These are phyloP conservation scores for Apostichopus californicus DNA, from an alignment of 35 echinoderm and acorn worm species.

Conservation along the genomic window DNA sequence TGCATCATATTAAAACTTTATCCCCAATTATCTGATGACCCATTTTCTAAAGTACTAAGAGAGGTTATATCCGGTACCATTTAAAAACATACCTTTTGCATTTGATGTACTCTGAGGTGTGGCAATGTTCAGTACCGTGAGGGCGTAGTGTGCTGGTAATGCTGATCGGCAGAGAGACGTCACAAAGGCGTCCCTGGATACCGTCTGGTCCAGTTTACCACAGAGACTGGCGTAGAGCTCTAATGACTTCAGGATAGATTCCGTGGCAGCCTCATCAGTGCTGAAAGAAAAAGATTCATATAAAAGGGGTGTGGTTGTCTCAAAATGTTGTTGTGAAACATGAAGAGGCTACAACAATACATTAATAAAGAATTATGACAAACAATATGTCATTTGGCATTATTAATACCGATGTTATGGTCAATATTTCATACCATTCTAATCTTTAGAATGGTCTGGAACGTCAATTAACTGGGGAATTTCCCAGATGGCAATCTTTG, in stretches of 20 bases:
- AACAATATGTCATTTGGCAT: no score
- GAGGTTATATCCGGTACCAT: no score
- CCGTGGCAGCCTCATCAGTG: constrained; percentile 89
- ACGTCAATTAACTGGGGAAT: no score
- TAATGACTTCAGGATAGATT: constrained; percentile 92
- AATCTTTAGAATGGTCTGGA: no score
- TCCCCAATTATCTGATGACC: no score
- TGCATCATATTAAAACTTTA: no score
- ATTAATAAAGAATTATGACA: neutral
- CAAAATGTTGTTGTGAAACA: neutral
- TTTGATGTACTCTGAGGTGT: constrained; percentile 60
- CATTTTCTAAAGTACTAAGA: no score
- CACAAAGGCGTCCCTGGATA: constrained; percentile 94
- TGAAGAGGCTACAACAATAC: neutral
- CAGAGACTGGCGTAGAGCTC: constrained; percentile 98
- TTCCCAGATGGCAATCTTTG: no score
- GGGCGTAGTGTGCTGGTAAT: constrained; percentile 88
- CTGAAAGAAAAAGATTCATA: constrained; percentile 56
- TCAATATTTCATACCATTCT: no score
- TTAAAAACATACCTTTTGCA: constrained; percentile 42
- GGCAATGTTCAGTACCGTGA: constrained; percentile 94
- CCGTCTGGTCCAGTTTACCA: constrained; percentile 86
- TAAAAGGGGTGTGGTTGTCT: neutral
- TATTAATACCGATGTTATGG: no score
- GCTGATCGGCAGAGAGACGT: constrained; percentile 90